These are phyloP conservation scores for Odontesthes bonariensis DNA, from an alignment of 2,113 vertebrate genomes.

Conservation along the genomic window DNA sequence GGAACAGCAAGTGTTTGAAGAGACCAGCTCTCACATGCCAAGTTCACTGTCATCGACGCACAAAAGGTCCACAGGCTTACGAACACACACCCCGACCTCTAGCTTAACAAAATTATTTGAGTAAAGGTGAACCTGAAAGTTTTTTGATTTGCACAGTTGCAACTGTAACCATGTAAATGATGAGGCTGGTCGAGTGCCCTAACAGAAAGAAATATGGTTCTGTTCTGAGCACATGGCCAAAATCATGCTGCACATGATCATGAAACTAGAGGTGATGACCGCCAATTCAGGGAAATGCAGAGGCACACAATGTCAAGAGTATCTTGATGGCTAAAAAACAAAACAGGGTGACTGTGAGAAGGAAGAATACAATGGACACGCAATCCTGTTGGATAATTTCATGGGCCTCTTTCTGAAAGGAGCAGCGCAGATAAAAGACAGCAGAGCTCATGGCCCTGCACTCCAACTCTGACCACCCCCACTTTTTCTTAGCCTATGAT, in stretches of 20 bases:
- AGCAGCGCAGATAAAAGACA: conserved; percentile 60
- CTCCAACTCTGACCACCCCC: conserved; percentile 1
- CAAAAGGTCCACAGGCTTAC: conserved; percentile 26
- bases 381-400: conserved; percentile 83
- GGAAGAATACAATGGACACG: conserved; percentile 52
- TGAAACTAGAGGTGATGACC: conserved; percentile 1
- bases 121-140: not conserved
- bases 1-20: conserved; percentile 44
- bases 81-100: not conserved
- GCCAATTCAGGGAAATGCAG: conserved; percentile 6
- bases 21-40: conserved; percentile 51
- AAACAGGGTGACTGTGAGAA: conserved; percentile 25
- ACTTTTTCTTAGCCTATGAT: conserved; percentile 64
- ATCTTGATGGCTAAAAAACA: conserved; percentile 44
- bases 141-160: not conserved
- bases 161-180: not conserved
- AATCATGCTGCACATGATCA: not conserved
- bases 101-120: not conserved
- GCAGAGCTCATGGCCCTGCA: conserved; percentile 59
- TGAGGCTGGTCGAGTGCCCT: not conserved
- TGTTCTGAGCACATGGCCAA: not conserved
- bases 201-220: not conserved
- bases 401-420: conserved; percentile 80
- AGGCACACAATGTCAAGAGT: conserved; percentile 6
- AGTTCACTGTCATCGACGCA: conserved; percentile 46